Evolutionary conservation across 1,140 invertebrate species (phyloP), one percentile per base, ranked within the genome.

Genomic region (Battus philenor): DNA sequence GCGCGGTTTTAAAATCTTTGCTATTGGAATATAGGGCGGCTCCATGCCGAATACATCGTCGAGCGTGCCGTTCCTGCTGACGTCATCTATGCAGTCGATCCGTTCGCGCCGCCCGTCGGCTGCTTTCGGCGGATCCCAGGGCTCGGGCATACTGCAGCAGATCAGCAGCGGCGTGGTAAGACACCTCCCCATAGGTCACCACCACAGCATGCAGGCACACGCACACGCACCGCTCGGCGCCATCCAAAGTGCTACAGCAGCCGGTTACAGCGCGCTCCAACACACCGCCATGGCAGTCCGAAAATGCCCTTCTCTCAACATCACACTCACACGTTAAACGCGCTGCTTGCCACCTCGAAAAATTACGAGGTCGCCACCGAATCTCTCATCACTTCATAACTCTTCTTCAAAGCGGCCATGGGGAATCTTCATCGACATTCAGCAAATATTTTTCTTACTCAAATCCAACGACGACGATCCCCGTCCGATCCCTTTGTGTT

Each of bases 1-100:
- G n/a, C n/a, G n/a, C n/a, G n/a, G n/a, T n/a, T n/a, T n/a, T n/a
- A n/a, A n/a, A n/a, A n/a, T n/a, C n/a, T n/a, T n/a, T n/a, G n/a
- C n/a, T n/a, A n/a, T n/a, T n/a, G n/a, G n/a, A n/a, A 36, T 68
- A 8, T 87, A 95, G 93, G 92, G 93, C 64, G 92, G 93, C 52
- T 93, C 92, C 36, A 93, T 95, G 92, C 94, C 94, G 57, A 95
- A 94, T 71, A 95, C 94, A 15, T 95, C 93, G 66, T 94, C 92
- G 76, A 95, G 93, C 72, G 93, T 95, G 16, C 93, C 94, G 9
- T 94, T 94, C 77, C 88, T 95, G 68, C 86, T 94, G 50, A 93
- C 91, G 44, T 91, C 92, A 29, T 94, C 93, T 50, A 93, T 94
- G 91, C 93, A 91, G 82, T 94, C 93, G 54, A 92, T 95, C 75